phyloP scores from a whole-genome alignment of 2,113 vertebrate genomes.

The Centropus unirufus region DNA sequence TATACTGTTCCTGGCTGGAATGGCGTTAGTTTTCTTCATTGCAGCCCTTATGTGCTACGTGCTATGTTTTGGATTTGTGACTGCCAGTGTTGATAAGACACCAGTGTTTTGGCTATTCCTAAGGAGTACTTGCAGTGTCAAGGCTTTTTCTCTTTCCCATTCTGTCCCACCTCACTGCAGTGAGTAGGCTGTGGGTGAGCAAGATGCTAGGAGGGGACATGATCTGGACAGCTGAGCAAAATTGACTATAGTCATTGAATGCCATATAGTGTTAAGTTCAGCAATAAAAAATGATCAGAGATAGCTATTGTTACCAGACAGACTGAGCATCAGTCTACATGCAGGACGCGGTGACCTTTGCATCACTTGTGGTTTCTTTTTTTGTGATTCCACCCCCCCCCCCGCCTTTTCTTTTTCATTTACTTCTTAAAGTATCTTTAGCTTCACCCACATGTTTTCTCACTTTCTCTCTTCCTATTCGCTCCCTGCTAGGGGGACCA shows the following conservation, averaged over 20 bases:
- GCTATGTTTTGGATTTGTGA: neutral
- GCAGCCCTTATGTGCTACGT: neutral
- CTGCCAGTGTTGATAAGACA: neutral
- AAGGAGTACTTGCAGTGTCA: neutral
- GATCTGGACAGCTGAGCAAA: neutral
- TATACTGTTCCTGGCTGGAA: neutral
- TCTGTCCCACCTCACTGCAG: rapidly evolving
- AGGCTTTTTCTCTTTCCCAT: neutral
- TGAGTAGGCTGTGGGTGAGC: neutral
- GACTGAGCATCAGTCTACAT: neutral
- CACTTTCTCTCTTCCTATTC: neutral
- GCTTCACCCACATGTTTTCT: neutral
- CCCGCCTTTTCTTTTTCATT: neutral
- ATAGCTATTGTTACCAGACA: neutral
- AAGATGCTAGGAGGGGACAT: neutral
- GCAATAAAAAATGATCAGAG: neutral
- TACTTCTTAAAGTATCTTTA: neutral
- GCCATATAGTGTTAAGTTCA: neutral
- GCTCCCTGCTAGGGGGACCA: neutral
- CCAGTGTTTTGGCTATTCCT: neutral
- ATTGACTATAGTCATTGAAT: neutral
- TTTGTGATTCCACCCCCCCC: neutral
- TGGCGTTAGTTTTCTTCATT: neutral
- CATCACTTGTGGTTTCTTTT: neutral
- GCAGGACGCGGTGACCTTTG: neutral